These are phyloP conservation scores for Bryconaethiops microstoma DNA, from an alignment of 2,797 vertebrate species.

Conservation along the genomic window DNA sequence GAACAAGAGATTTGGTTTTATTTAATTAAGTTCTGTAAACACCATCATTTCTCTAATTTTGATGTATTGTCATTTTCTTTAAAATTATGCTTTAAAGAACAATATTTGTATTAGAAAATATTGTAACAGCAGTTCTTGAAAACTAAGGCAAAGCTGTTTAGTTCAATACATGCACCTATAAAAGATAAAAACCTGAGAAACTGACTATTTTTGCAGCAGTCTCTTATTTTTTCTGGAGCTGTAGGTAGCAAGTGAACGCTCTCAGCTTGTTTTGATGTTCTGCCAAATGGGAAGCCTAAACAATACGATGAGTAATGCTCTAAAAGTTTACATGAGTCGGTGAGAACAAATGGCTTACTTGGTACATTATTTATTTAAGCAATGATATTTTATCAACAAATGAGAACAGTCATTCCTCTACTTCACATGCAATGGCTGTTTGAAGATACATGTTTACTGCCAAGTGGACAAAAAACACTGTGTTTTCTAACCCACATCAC, in stretches of 20 bases:
- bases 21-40: too few relatives aligned
- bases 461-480: neutral
- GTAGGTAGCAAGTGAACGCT: neutral
- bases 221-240: too few relatives aligned
- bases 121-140: too few relatives aligned
- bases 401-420: neutral
- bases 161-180: too few relatives aligned
- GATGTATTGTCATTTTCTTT: too few relatives aligned
- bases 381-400: neutral
- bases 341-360: neutral
- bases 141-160: too few relatives aligned
- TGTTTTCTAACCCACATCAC: slow-evolving; percentile 33
- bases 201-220: too few relatives aligned
- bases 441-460: neutral
- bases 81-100: too few relatives aligned
- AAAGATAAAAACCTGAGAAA: too few relatives aligned
- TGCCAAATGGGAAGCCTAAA: neutral
- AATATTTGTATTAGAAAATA: too few relatives aligned
- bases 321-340: neutral
- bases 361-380: neutral
- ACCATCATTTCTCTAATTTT: too few relatives aligned
- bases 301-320: neutral
- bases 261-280: neutral
- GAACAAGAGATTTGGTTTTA: too few relatives aligned
- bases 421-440: neutral